A percentile compares a stretch with the other conserved stretches of the same genome.
Conservation (phyloP, 2,113 vertebrate species). For the Ahaetulla prasina region DNA sequence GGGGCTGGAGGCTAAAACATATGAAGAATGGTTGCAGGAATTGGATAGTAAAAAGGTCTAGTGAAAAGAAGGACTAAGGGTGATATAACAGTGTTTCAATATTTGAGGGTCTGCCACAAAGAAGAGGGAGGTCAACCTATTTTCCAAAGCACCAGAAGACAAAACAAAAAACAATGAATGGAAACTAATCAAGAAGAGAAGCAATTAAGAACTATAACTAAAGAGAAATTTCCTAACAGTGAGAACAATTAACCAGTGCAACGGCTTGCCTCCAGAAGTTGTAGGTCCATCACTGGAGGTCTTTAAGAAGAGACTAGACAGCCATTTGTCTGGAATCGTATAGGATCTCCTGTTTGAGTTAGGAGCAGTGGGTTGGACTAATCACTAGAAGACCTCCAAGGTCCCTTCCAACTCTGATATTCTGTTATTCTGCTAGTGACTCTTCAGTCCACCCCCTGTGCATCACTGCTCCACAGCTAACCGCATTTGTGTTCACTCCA, state of each 20-base stretch:
- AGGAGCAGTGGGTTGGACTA: neutral
- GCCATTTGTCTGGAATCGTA: neutral
- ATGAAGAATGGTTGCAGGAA: neutral
- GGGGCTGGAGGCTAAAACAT: neutral
- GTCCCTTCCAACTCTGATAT: neutral
- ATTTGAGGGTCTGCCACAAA: neutral
- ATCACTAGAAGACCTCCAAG: neutral
- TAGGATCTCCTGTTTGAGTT: neutral
- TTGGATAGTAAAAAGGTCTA: neutral
- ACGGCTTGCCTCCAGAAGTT: neutral
- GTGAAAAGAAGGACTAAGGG: neutral
- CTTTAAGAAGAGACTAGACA: neutral
- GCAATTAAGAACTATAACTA: neutral
- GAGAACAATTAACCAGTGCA: neutral
- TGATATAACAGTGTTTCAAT: neutral
- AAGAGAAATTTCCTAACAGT: neutral
- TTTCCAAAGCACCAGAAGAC: neutral
- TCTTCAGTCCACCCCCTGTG: neutral
- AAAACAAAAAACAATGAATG: neutral
- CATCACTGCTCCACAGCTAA: too few relatives aligned
- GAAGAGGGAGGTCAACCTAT: neutral
- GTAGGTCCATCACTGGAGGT: neutral
- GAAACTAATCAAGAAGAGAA: neutral
- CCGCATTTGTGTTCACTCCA: neutral
- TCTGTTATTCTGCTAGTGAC: neutral